Evolutionary conservation across 1,140 invertebrate species (phyloP), one percentile per base, ranked within the genome.

Genomic region (Pachypeltis micranthus): DNA sequence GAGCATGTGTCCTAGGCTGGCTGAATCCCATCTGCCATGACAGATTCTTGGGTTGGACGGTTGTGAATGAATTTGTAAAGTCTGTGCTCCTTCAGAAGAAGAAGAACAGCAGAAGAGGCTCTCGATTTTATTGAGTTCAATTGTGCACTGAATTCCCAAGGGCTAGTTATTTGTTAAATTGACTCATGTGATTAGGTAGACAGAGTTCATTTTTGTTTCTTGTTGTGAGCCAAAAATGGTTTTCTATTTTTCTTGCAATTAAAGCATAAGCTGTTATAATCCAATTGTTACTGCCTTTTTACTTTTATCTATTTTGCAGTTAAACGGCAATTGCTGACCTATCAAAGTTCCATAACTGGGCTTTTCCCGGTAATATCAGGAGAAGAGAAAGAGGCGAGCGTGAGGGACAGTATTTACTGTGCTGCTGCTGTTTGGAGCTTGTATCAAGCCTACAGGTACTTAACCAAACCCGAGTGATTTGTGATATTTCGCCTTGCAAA

Each of bases 351-450:
- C 59, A 95, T 94, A 44, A 92, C 90, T 58, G 96, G 96, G 2
- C 74, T 99, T 12, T 99, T 97, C 77, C 96, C 96, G 21, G 84
- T 88, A 44, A 75, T 91, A 70, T 93, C 93, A 29, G 84, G 79
- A 67, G 88, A 95, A 67, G 81, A 77, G 65, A 76, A 77, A 67
- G 81, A 93, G 63, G 93, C 87, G 26, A 93, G 92, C 77, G 86
- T 98, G 0, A 80, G 94, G 70, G 95, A 98, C 69, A 96, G 91
- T 77, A 87, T 98, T 69, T 99, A 98, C 75, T 98, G 94, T 83
- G 92, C 94, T 44, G 83, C 90, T 31, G 88, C 93, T 21, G 83
- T 96, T 54, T 99, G 96, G 96, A 90, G 93, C 68, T 77, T 98
- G 23, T 91, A 95, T 76, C 93, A 97, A 77, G 91, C 94, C 2